These are phyloP conservation scores for Pseudopipra pipra DNA, from an alignment of 2,113 vertebrate genomes.

Conservation along the genomic window DNA sequence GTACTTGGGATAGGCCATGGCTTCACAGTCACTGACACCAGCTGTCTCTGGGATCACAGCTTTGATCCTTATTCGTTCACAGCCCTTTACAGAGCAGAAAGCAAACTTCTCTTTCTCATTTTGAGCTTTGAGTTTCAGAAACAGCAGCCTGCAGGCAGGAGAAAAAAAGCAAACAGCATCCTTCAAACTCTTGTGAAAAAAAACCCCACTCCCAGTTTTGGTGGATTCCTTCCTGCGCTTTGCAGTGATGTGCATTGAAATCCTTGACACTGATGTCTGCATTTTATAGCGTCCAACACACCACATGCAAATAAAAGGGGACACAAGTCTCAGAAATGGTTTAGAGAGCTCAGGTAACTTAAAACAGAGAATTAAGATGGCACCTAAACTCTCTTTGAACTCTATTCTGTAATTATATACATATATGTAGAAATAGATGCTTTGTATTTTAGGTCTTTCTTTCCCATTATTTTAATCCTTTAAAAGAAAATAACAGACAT, in stretches of 20 bases:
- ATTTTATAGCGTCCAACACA: neutral
- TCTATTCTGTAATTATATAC: neutral
- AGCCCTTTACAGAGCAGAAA: constrained; percentile 93
- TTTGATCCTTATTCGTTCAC: constrained; percentile 91
- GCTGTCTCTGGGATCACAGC: constrained; percentile 83
- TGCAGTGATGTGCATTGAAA: neutral
- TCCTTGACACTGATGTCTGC: rapidly evolving
- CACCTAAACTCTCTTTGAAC: neutral
- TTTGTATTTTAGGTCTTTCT: neutral
- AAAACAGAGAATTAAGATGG: neutral
- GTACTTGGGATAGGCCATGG: constrained; percentile 86
- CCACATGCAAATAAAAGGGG: neutral
- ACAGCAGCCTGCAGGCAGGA: constrained; percentile 81
- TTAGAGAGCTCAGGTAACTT: neutral
- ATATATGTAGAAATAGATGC: neutral
- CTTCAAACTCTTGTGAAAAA: neutral
- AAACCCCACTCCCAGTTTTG: neutral
- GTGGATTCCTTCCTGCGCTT: neutral
- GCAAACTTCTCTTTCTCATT: constrained; percentile 86
- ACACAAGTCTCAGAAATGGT: neutral
- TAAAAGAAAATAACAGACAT: neutral
- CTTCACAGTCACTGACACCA: constrained; percentile 84
- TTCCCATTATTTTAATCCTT: neutral
- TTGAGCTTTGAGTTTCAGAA: constrained; percentile 88
- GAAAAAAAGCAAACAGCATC: neutral